Percentiles rank a stretch among this genome's conserved stretches.
Evolutionary conservation across 2,113 vertebrate genomes (phyloP).

Genomic region (Hippocampus mohnikei): DNA sequence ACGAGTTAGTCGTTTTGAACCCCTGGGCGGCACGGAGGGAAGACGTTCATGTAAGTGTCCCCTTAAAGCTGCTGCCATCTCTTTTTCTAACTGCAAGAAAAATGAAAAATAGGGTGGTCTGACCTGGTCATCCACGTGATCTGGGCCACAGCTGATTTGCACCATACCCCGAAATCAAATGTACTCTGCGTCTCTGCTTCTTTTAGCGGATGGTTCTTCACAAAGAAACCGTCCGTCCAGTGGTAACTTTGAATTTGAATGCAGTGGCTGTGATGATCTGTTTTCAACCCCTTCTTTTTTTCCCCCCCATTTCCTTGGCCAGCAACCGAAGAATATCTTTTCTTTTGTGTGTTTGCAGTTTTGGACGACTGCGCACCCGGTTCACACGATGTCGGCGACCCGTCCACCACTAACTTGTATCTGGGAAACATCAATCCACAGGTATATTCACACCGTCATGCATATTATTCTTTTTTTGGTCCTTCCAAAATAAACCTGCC

Average conservation of each 20-base stretch:
- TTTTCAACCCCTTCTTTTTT: background rate
- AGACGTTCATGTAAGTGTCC: slow-evolving; percentile 87
- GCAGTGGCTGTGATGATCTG: slow-evolving; percentile 59
- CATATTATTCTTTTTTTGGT: background rate
- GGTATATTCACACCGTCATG: slow-evolving; percentile 60
- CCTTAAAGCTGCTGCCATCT: background rate
- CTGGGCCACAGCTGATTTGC: slow-evolving; percentile 6
- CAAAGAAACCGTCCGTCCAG: slow-evolving; percentile 96
- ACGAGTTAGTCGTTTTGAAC: slow-evolving; percentile 94
- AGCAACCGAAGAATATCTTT: slow-evolving; percentile 50
- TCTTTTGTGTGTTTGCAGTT: slow-evolving; percentile 72
- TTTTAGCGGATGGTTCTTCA: slow-evolving; percentile 94
- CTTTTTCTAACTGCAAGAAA: slow-evolving; percentile 3
- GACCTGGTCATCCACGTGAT: slow-evolving; percentile 6
- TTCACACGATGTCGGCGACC: slow-evolving; percentile 97
- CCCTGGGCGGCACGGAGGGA: slow-evolving; percentile 84
- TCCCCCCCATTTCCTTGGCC: background rate
- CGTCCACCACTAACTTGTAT: slow-evolving; percentile 96
- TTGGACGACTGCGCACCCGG: slow-evolving; percentile 96
- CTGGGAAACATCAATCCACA: slow-evolving; percentile 99
- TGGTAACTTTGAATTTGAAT: slow-evolving; percentile 82
- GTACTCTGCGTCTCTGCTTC: slow-evolving; percentile 73
- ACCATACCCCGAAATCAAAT: slow-evolving; percentile 58
- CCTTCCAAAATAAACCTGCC: too few relatives aligned
- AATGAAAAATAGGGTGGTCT: background rate